phyloP scores from a whole-genome alignment of 2,113 vertebrate species.

The Ptyas mucosa region DNA sequence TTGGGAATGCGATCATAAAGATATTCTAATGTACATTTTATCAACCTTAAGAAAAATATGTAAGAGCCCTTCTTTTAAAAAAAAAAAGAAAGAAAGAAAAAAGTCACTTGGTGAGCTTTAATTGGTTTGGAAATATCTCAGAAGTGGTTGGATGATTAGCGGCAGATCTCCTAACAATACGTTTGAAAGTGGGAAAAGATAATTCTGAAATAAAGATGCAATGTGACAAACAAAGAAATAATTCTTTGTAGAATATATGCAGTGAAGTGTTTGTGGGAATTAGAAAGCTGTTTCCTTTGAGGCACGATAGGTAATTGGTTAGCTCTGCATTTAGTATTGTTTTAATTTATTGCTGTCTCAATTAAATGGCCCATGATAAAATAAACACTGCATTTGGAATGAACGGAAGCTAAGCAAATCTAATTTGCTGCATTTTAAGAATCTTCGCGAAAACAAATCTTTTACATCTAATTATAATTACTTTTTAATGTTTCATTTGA shows the following conservation, averaged over 20 bases:
- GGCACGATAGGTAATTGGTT: not conserved
- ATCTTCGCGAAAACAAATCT: not conserved
- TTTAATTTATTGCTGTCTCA: constrained; percentile 42
- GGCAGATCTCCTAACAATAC: constrained; percentile 16
- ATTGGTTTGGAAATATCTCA: not conserved
- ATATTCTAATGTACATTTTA: not conserved
- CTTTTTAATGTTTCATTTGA: constrained; percentile 3
- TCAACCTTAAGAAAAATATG: not conserved
- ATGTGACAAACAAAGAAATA: constrained; percentile 14
- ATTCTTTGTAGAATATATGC: constrained; percentile 20
- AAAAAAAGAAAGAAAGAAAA: constrained; percentile 9
- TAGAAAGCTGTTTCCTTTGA: constrained; percentile 26
- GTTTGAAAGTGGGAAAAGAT: not conserved
- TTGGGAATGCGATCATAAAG: not conserved
- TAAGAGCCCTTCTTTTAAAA: not conserved
- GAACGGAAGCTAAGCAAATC: constrained; percentile 2
- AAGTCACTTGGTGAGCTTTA: not conserved
- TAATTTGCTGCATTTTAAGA: constrained; percentile 13
- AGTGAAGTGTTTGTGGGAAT: constrained; percentile 6
- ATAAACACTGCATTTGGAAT: constrained; percentile 24
- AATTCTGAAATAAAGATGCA: not conserved
- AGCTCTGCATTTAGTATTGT: constrained; percentile 2
- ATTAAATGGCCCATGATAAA: constrained; percentile 28
- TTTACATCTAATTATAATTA: constrained; percentile 16
- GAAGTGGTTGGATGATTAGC: constrained; percentile 21